phyloP scores from a whole-genome alignment of 2,113 vertebrate genomes.

The Paracanthobrama guichenoti region DNA sequence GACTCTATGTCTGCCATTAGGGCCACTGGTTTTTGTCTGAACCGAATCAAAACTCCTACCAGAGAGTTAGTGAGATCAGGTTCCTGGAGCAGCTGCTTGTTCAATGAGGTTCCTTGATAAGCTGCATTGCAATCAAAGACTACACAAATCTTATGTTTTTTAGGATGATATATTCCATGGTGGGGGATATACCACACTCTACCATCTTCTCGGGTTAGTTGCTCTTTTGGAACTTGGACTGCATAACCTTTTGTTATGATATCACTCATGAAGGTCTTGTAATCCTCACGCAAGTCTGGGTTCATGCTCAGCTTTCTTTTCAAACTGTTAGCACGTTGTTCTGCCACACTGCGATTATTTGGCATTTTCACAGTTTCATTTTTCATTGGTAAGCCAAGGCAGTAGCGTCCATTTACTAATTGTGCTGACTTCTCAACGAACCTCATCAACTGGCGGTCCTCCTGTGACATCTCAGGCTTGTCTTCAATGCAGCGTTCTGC shows the following conservation, averaged over 20 bases:
- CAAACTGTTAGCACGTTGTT: background rate
- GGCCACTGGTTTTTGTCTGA: too few species aligned
- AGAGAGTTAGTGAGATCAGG: conserved; percentile 8
- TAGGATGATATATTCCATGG: background rate
- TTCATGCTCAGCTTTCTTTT: background rate
- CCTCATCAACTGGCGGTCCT: background rate
- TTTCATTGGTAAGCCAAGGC: background rate
- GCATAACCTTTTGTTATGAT: background rate
- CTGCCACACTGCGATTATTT: background rate
- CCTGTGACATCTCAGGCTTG: background rate
- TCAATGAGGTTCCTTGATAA: too few species aligned
- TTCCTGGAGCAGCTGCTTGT: background rate
- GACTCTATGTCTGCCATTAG: too few species aligned
- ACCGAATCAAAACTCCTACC: conserved; percentile 1
- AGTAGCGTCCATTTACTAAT: background rate
- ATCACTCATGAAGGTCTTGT: background rate
- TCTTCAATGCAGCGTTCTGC: background rate
- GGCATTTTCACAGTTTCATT: background rate
- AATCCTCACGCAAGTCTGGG: background rate
- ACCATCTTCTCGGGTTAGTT: background rate
- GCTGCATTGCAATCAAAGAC: too few species aligned
- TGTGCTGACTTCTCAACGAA: background rate
- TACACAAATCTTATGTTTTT: background rate
- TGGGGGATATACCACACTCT: background rate
- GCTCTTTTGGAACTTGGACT: conserved; percentile 3